Evolutionary conservation across 2,113 vertebrate species (phyloP).

Genomic region (Donacobius atricapilla): DNA sequence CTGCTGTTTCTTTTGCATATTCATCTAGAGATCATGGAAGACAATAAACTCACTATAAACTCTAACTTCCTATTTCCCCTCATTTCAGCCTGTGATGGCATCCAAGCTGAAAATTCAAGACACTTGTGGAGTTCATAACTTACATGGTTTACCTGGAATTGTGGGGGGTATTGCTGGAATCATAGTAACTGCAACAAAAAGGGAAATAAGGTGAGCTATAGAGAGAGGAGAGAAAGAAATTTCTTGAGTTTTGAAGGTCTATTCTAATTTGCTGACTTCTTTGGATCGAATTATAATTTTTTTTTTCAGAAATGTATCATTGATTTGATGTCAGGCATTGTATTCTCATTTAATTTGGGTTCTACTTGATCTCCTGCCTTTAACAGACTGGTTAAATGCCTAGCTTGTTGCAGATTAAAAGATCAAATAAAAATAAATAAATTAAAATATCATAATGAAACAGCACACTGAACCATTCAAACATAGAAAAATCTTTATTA

Average conservation of each 20-base stretch:
- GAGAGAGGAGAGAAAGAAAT: background rate
- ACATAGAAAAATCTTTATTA: background rate
- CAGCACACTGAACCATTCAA: background rate
- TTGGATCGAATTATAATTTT: background rate
- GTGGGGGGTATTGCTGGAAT: slow-evolving; percentile 87
- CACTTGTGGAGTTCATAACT: slow-evolving; percentile 94
- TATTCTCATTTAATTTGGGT: background rate
- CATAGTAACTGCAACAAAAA: slow-evolving; percentile 65
- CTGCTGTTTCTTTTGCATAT: background rate
- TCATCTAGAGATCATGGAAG: background rate
- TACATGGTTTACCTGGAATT: slow-evolving; percentile 94
- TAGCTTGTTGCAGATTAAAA: background rate
- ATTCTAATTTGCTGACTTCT: background rate
- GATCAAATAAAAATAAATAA: background rate
- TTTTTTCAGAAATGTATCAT: background rate
- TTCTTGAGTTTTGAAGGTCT: background rate
- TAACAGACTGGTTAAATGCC: background rate
- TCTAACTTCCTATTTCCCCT: background rate
- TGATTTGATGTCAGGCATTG: background rate
- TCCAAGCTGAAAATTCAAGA: slow-evolving; percentile 87
- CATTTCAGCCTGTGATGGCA: slow-evolving; percentile 83
- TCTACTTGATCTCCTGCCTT: background rate
- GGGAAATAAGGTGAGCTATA: slow-evolving; percentile 50
- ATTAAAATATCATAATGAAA: background rate
- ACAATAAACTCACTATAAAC: background rate